Conservation (phyloP, 2,797 vertebrate genomes). For the Cygnus olor region DNA sequence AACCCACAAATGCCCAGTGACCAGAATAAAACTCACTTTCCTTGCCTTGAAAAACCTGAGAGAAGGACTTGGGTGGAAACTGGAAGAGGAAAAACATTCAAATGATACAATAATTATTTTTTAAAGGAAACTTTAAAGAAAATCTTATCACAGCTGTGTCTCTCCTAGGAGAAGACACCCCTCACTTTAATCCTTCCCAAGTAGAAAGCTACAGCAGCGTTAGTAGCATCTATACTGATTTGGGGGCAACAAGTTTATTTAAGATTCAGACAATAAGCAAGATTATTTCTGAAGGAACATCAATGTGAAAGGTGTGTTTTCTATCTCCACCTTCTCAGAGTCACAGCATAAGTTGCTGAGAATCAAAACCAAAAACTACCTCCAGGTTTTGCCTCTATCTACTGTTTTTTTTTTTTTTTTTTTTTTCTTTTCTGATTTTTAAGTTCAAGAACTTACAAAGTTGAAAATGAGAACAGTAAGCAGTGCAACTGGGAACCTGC, state of each 20-base stretch:
- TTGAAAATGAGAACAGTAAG: background rate
- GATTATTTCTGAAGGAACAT: background rate
- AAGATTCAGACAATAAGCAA: background rate
- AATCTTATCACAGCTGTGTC: background rate
- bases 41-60: background rate
- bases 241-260: background rate
- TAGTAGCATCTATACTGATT: constrained; percentile 14
- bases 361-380: background rate
- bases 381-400: background rate
- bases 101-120: background rate
- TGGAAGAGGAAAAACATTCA: background rate
- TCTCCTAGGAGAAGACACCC: background rate
- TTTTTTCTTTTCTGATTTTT: background rate
- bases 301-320: background rate
- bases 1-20: background rate
- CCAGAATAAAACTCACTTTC: background rate
- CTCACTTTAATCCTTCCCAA: constrained; percentile 21
- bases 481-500: no score
- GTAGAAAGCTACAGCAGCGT: constrained; percentile 29
- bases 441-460: background rate
- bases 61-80: constrained; percentile 17
- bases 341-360: background rate
- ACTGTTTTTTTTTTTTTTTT: background rate
- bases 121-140: background rate
- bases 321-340: background rate